Percentiles rank a stretch among this genome's conserved stretches.
These are phyloP conservation scores for Phyllopteryx taeniolatus DNA, from an alignment of 2,113 vertebrate species.

Conservation along the genomic window DNA sequence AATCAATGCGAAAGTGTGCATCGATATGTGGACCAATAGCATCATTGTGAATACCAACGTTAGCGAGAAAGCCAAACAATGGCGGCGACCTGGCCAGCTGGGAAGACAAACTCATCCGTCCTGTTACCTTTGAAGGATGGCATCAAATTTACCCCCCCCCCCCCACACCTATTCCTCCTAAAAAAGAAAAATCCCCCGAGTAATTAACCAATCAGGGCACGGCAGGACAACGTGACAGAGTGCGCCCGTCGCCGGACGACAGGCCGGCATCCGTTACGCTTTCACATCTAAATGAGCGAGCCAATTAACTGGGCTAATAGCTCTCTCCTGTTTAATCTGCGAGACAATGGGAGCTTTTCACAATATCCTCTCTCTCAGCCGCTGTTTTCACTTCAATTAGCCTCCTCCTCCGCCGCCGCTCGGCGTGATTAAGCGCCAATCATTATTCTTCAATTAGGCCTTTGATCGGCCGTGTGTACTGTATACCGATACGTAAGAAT, in stretches of 20 bases:
- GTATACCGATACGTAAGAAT: constrained; percentile 71
- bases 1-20: neutral
- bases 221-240: constrained; percentile 86
- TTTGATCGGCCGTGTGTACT: constrained; percentile 87
- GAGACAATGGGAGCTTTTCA: constrained; percentile 96
- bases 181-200: constrained; percentile 55
- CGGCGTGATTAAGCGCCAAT: constrained; percentile 99
- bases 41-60: neutral
- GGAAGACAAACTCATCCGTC: constrained; percentile 6
- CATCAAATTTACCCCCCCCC: constrained; percentile 58
- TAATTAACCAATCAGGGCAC: constrained; percentile 82
- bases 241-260: constrained; percentile 88
- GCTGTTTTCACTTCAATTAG: constrained; percentile 96
- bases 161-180: too few relatives aligned
- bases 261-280: constrained; percentile 93
- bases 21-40: neutral
- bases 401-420: constrained; percentile 75
- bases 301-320: constrained; percentile 99
- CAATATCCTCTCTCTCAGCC: constrained; percentile 95
- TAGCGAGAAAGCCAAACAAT: constrained; percentile 25
- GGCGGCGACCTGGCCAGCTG: constrained; percentile 35
- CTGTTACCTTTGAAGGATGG: constrained; percentile 66
- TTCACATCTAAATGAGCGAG: constrained; percentile 99
- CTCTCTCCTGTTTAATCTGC: constrained; percentile 99
- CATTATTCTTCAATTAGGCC: constrained; percentile 99